These are phyloP conservation scores for Theocolax elegans DNA, from an alignment of 1,140 invertebrate species.

Conservation along the genomic window DNA sequence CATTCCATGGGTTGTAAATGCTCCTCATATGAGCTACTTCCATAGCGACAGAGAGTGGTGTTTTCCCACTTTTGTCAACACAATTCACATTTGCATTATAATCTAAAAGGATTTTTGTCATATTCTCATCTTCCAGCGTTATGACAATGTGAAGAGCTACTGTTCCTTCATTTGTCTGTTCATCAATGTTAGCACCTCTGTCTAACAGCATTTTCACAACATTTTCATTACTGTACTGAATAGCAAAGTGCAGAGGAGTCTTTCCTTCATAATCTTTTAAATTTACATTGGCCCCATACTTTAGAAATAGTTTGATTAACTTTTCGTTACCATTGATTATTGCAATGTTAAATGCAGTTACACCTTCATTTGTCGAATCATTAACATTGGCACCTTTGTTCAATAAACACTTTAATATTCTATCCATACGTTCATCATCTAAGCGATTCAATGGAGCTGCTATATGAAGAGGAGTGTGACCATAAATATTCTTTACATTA, in stretches of 20 bases:
- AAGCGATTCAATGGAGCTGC: conserved; percentile 15
- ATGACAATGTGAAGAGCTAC: conserved; percentile 1
- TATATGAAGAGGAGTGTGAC: conserved; percentile 14
- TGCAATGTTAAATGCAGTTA: background rate
- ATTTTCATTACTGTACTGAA: background rate
- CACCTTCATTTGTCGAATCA: background rate
- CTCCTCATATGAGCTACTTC: conserved; percentile 12
- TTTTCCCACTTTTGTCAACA: conserved; percentile 1
- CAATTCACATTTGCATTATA: conserved; percentile 1
- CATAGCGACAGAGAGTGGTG: background rate
- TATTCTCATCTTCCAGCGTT: background rate
- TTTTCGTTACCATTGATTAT: background rate
- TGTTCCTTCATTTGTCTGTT: background rate
- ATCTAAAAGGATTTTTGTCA: background rate
- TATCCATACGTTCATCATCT: conserved; percentile 5
- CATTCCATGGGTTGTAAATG: conserved; percentile 15
- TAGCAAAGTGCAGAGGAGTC: background rate
- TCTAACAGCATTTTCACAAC: conserved; percentile 12
- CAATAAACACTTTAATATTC: conserved; percentile 8
- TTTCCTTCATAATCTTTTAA: conserved; percentile 4
- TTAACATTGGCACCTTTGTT: conserved; percentile 18
- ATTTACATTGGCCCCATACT: background rate
- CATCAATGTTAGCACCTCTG: conserved; percentile 2
- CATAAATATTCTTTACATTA: conserved; percentile 14
- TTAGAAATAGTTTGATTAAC: background rate